phyloP scores from a whole-genome alignment of 92 coral and sea anemone genomes.

The Porites rus region DNA sequence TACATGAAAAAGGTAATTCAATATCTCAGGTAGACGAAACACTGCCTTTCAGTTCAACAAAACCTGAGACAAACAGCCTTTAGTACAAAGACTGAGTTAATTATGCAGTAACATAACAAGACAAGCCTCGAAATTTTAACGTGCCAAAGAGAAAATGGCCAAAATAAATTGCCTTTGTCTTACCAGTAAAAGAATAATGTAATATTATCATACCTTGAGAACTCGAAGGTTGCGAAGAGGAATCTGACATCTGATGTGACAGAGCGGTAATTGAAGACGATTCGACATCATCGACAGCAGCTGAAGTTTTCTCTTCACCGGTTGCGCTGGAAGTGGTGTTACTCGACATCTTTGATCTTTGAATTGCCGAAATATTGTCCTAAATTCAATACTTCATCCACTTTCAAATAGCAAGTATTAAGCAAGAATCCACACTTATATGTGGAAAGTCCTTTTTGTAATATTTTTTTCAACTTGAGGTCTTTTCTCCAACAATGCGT shows the following conservation, averaged over 20 bases:
- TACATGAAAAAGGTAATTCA: not conserved
- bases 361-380: conserved; percentile 1
- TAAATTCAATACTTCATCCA: conserved; percentile 11
- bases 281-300: conserved; percentile 22
- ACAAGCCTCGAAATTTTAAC: conserved; percentile 22
- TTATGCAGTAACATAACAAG: conserved; percentile 45
- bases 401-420: not conserved
- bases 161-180: conserved; percentile 13
- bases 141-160: conserved; percentile 21
- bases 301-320: conserved; percentile 39
- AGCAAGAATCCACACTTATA: not conserved
- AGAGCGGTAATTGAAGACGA: conserved; percentile 17
- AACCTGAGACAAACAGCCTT: conserved; percentile 21
- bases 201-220: conserved; percentile 32
- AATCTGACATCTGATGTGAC: conserved; percentile 31
- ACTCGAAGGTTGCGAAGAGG: conserved; percentile 18
- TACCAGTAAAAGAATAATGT: not conserved
- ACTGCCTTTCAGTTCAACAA: not conserved
- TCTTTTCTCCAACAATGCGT: conserved; percentile 25
- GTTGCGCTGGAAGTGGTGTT: conserved; percentile 18
- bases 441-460: not conserved
- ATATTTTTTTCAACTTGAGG: conserved; percentile 1
- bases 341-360: conserved; percentile 27
- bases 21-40: not conserved
- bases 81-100: conserved; percentile 32